phyloP scores from a whole-genome alignment of 1,140 invertebrate genomes.

The Temnothorax curvispinosus region DNA sequence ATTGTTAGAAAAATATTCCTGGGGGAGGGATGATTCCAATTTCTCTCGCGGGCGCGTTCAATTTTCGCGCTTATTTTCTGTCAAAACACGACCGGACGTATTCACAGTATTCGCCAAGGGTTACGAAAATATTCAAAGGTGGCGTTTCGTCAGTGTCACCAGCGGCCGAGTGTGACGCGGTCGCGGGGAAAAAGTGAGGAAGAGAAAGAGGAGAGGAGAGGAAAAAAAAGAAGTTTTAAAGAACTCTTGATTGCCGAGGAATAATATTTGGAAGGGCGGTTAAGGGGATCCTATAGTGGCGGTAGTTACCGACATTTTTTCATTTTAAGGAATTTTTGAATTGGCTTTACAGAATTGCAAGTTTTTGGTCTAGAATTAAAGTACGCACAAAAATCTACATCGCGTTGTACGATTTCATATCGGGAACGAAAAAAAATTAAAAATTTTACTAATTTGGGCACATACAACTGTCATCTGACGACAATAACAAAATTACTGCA shows the following conservation, averaged over 20 bases:
- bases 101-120: slow-evolving; percentile 64
- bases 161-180: not conserved
- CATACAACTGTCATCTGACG: too few relatives aligned
- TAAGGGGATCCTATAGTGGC: too few relatives aligned
- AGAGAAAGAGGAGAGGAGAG: too few relatives aligned
- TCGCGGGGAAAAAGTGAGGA: not conserved
- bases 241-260: slow-evolving; percentile 62
- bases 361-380: too few relatives aligned
- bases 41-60: slow-evolving; percentile 64
- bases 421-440: too few relatives aligned
- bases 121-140: slow-evolving; percentile 71
- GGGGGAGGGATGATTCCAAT: slow-evolving; percentile 56
- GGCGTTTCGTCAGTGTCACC: slow-evolving; percentile 54
- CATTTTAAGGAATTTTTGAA: too few relatives aligned
- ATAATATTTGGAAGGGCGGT: slow-evolving; percentile 71
- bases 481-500: too few relatives aligned
- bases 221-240: slow-evolving; percentile 61
- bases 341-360: too few relatives aligned
- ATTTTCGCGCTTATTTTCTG: slow-evolving; percentile 78
- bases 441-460: too few relatives aligned
- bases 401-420: too few relatives aligned
- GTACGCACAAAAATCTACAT: too few relatives aligned
- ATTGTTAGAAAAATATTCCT: slow-evolving; percentile 73
- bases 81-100: slow-evolving; percentile 73
- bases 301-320: too few relatives aligned